Evolutionary conservation across 2,888 invertebrate species (phyloP).

Genomic region (Melanostoma scalare): DNA sequence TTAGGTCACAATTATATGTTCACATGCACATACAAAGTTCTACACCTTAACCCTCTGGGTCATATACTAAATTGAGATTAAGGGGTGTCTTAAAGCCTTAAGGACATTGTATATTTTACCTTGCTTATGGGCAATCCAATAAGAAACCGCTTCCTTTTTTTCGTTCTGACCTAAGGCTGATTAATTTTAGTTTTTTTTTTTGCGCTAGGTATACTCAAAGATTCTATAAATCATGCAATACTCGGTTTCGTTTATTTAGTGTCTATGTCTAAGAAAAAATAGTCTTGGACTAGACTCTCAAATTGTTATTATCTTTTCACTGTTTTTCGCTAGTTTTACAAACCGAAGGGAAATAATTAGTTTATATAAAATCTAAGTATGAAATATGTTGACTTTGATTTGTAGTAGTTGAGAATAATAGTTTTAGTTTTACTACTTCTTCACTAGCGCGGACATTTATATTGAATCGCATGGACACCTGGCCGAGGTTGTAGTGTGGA

Average conservation of each 20-base stretch:
- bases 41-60: constrained; percentile 12
- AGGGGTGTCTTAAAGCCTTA: constrained; percentile 27
- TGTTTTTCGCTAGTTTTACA: too few relatives aligned
- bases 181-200: not conserved
- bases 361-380: too few relatives aligned
- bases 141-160: constrained; percentile 7
- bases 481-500: too few relatives aligned
- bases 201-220: not conserved
- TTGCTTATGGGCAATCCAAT: constrained; percentile 5
- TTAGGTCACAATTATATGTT: constrained; percentile 54
- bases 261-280: too few relatives aligned
- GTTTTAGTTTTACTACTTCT: too few relatives aligned
- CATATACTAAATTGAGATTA: constrained; percentile 24
- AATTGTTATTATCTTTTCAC: too few relatives aligned
- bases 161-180: constrained; percentile 21
- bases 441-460: too few relatives aligned
- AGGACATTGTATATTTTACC: constrained; percentile 18
- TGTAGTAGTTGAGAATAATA: too few relatives aligned
- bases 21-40: constrained; percentile 13
- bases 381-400: too few relatives aligned
- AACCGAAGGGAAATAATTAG: too few relatives aligned
- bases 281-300: too few relatives aligned
- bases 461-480: too few relatives aligned
- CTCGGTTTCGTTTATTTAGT: not conserved
- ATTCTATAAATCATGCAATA: constrained; percentile 3